These are phyloP conservation scores for Phacellophora camtschatica DNA, from an alignment of 30 jellyfish, hydroid and myxozoan genomes.

Conservation along the genomic window DNA sequence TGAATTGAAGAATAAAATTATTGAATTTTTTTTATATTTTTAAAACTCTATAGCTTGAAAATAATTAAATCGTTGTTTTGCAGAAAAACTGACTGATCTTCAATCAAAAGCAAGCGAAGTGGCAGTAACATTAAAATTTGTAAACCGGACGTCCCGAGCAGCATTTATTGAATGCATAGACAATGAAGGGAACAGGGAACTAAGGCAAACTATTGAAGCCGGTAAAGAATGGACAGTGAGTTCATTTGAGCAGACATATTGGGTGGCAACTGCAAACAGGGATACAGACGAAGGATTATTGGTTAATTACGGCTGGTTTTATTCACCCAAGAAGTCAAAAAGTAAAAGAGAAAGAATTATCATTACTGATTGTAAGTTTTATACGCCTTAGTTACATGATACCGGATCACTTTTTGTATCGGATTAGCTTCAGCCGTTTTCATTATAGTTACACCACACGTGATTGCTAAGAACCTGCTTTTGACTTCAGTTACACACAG, in stretches of 20 bases:
- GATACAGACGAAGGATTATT: slow-evolving; percentile 92
- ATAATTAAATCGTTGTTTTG: too few species aligned
- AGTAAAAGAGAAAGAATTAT: slow-evolving; percentile 79
- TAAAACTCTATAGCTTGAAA: too few species aligned
- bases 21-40: too few species aligned
- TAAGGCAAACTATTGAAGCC: slow-evolving; percentile 68
- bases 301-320: slow-evolving; percentile 92
- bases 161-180: slow-evolving; percentile 75
- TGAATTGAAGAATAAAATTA: too few species aligned
- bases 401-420: too few species aligned
- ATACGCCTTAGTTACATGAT: too few species aligned
- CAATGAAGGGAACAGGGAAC: slow-evolving; percentile 64
- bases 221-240: slow-evolving; percentile 82
- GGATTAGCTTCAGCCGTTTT: too few species aligned
- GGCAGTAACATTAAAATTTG: slow-evolving; percentile 76
- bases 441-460: too few species aligned
- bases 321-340: slow-evolving; percentile 82
- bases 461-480: too few species aligned
- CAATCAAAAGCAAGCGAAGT: slow-evolving; percentile 59
- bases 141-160: slow-evolving; percentile 77
- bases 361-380: slow-evolving; percentile 85
- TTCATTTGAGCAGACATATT: slow-evolving; percentile 77
- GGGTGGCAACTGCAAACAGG: slow-evolving; percentile 86
- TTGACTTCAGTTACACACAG: too few species aligned
- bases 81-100: slow-evolving; percentile 84